phyloP scores from a whole-genome alignment of 2,113 vertebrate species.

The Azemiops feae region DNA sequence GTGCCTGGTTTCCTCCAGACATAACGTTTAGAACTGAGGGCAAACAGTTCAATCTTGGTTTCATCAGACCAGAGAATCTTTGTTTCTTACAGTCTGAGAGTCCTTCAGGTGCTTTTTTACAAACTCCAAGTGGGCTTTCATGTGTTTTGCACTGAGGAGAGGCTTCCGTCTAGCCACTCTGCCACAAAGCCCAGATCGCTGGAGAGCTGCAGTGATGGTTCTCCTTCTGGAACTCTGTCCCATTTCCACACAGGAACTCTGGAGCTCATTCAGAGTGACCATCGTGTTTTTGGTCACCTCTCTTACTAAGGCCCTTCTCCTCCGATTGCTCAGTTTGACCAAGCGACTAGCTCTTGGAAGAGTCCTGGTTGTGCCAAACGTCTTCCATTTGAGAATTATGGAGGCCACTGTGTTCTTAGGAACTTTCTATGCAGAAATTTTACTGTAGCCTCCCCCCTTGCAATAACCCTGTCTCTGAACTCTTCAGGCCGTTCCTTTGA shows the following conservation, averaged over 20 bases:
- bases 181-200: background rate
- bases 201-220: background rate
- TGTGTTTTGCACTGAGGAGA: background rate
- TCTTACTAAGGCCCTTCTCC: background rate
- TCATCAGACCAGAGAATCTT: background rate
- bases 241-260: background rate
- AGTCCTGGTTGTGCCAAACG: background rate
- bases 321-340: background rate
- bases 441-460: background rate
- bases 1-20: background rate
- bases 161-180: background rate
- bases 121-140: background rate
- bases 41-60: background rate
- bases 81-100: background rate
- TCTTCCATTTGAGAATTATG: background rate
- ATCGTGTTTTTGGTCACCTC: background rate
- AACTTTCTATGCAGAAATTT: background rate
- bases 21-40: background rate
- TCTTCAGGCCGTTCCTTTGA: background rate
- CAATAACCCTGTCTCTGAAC: background rate
- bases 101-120: background rate
- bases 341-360: background rate
- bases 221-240: background rate
- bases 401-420: background rate
- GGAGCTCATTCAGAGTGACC: background rate